Base-by-base conservation (phyloP, 2,888 invertebrate genomes). In the Cylindroiulus punctatus region DNA sequence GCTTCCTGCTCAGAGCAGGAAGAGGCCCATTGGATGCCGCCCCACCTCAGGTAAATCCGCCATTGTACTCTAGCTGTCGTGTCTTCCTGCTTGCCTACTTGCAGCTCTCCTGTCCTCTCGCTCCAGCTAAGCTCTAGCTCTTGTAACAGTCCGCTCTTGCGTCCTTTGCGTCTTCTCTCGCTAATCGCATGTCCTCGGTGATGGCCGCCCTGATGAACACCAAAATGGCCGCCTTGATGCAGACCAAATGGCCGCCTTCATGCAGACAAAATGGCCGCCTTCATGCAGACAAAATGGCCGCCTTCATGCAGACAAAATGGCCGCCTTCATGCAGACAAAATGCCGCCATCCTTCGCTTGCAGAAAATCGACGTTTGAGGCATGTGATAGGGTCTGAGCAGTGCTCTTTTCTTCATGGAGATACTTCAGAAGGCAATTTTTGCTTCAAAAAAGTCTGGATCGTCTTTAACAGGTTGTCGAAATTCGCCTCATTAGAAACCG, bases 31-130 rank as follows among this genome's bases (percentile, higher is more conserved):
- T 52, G 52, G 52, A 52, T 52, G 52, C n/a, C 52, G n/a, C n/a
- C n/a, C n/a, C 4, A 52, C 52, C 3, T 3, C 52, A 52, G 52
- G 52, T 52, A 52, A 52, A 52, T 52, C 52, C 52, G 52, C 52
- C 52, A 52, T 52, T 52, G n/a, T n/a, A 52, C 8, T 52, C 52
- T 52, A 52, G 52, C 52, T 52, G 52, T 52, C 52, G 52, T 52
- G n/a, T 52, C 52, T 52, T 52, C 52, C 52, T 52, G 52, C 52
- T 52, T 52, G n/a, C n/a, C n/a, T 52, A 52, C 52, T 52, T 52
- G 52, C 52, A n/a, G 52, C 52, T 52, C 52, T 52, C 52, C 14
- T 52, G 52, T 52, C n/a, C 52, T 52, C 10, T 52, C 52, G 52
- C 52, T 52, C 52, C 10, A n/a, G 14, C 52, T 52, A n/a, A n/a